Evolutionary conservation across 2,888 invertebrate genomes (phyloP), one percentile per base, ranked within the genome.

Genomic region (Philhelius pedissequus): DNA sequence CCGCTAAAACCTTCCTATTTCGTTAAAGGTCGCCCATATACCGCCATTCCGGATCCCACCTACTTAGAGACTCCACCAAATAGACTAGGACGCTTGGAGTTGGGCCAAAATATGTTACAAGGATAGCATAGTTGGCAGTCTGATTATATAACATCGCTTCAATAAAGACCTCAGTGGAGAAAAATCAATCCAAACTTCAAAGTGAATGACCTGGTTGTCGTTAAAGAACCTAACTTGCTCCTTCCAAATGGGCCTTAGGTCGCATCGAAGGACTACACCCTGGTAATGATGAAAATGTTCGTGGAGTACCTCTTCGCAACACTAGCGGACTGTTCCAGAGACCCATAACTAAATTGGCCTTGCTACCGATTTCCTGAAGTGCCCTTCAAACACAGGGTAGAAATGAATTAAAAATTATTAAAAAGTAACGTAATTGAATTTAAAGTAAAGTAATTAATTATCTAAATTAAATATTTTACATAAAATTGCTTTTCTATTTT

Each of bases 101-200:
- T 60, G 8, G 40, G 60, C 25, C 66, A 58, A 22, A 75, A 68
- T 15, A 86, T 78, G 78, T 40, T 62, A 9, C 77, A 86, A 66
- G 58, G 69, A 4, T 87, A 86, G 87, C 78, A 70, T 8, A 52
- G 81, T 25, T 86, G 86, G 82, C 66, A 58, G 20, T 4, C 4
- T 0, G 75, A 75, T 5, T 66, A 48, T 18, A 20, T 75, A 6
- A 54, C 35, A 8, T 18, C 18, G 5, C 43, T 66, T 9, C 71
- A 79, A n/a, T 69, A 56, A 20, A 27, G 64, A 8, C 64, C 69
- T 8, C 64, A 81, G 38, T 81, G 70, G 56, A 15, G 11, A 43
- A 4, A 25, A 13, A 11, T 11, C 1, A 56, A 27, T 6, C 43
- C 18, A 25, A 13, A 75, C n/a, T 13, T 52, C 6, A 4, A 52